Percentiles rank a stretch among this genome's conserved stretches.
phyloP scores from a whole-genome alignment of 1,140 invertebrate genomes.

The Papilio machaon region DNA sequence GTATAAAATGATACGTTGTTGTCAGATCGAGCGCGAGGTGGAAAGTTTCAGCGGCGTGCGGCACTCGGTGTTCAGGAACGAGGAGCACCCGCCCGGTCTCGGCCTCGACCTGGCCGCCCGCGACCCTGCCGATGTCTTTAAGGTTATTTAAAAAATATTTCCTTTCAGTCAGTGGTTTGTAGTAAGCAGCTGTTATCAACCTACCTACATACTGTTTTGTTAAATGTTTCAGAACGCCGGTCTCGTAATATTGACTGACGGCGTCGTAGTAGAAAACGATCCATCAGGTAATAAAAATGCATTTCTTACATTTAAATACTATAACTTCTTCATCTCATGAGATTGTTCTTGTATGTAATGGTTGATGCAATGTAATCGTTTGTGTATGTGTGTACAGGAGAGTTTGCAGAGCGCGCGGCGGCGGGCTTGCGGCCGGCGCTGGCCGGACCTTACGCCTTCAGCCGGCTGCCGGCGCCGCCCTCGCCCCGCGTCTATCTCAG shows the following conservation, averaged over 20 bases:
- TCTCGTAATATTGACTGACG: slow-evolving; percentile 90
- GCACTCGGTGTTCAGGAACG: slow-evolving; percentile 73
- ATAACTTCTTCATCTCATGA: too few relatives aligned
- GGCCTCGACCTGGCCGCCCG: slow-evolving; percentile 70
- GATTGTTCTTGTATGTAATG: neutral
- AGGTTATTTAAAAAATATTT: slow-evolving; percentile 49
- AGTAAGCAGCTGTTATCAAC: too few relatives aligned
- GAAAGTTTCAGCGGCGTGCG: slow-evolving; percentile 74
- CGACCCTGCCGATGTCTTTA: slow-evolving; percentile 66
- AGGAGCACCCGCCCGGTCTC: slow-evolving; percentile 64
- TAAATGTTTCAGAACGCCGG: slow-evolving; percentile 87
- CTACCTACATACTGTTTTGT: neutral
- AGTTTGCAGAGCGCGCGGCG: slow-evolving; percentile 51
- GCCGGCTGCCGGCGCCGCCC: slow-evolving; percentile 90
- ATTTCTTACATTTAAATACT: neutral
- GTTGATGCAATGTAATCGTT: neutral
- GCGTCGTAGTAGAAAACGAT: slow-evolving; percentile 58
- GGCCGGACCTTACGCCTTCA: slow-evolving; percentile 95
- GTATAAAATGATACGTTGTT: too few relatives aligned
- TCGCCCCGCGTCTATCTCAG: slow-evolving; percentile 91
- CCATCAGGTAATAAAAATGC: slow-evolving; percentile 47
- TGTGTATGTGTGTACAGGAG: neutral
- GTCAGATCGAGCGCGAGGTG: slow-evolving; percentile 75
- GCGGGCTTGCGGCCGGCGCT: slow-evolving; percentile 89
- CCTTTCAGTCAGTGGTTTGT: too few relatives aligned